Percentiles rank a stretch among this genome's conserved stretches.
phyloP scores from a whole-genome alignment of 2,113 vertebrate genomes.

The Excalfactoria chinensis region DNA sequence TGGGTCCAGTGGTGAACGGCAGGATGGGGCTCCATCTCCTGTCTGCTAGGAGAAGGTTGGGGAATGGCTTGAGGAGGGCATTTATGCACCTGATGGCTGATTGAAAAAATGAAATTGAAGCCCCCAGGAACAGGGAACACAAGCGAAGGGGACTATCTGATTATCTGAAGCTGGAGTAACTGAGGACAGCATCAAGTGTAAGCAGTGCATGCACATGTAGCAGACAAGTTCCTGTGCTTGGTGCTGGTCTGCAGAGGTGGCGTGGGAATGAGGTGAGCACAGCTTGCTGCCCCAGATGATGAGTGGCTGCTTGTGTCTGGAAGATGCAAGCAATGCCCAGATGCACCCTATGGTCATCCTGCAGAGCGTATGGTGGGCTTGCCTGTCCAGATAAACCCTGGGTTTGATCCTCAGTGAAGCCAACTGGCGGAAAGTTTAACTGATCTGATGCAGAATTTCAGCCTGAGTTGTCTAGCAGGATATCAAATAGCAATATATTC shows the following conservation, averaged over 20 bases:
- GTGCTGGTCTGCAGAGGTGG: fast-evolving
- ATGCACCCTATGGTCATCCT: not conserved
- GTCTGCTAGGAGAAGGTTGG: not conserved
- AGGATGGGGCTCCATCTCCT: not conserved
- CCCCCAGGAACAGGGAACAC: not conserved
- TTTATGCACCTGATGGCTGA: not conserved
- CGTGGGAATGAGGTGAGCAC: fast-evolving
- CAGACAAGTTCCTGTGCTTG: fast-evolving
- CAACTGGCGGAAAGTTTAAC: not conserved
- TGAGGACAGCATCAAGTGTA: not conserved
- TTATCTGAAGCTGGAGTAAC: not conserved
- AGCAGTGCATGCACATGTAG: fast-evolving
- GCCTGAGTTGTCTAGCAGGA: not conserved
- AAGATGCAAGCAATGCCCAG: not conserved
- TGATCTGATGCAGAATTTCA: not conserved
- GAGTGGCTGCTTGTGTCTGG: not conserved
- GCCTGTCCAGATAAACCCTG: not conserved
- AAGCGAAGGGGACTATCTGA: not conserved
- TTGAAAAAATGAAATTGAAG: not conserved
- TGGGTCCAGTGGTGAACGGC: not conserved
- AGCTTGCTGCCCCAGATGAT: fast-evolving
- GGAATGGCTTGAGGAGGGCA: not conserved
- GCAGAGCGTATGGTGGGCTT: not conserved
- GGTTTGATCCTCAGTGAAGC: not conserved
- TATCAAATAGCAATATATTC: not conserved